phyloP scores from a whole-genome alignment of 2,113 vertebrate species.

The Zosterops lateralis region DNA sequence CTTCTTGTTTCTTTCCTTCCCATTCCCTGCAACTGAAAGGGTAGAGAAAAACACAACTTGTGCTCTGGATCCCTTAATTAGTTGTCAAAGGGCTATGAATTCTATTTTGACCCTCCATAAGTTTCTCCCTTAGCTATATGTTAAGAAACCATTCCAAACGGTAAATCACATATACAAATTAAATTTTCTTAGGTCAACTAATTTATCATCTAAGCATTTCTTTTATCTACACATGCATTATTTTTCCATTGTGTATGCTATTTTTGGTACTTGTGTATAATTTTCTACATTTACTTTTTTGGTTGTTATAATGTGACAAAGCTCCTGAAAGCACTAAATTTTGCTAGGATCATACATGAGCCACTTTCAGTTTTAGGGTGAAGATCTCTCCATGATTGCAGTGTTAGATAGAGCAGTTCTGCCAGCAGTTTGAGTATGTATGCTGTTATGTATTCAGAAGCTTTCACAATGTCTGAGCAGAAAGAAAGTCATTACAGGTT shows the following conservation, averaged over 20 bases:
- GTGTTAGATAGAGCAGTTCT: neutral
- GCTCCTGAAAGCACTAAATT: neutral
- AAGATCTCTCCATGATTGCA: neutral
- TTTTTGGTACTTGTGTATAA: neutral
- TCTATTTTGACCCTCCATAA: fast-evolving
- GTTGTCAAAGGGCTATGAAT: neutral
- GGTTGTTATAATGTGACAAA: neutral
- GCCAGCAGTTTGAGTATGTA: neutral
- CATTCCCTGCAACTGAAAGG: neutral
- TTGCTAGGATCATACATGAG: neutral
- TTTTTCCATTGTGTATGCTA: neutral
- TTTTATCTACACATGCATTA: neutral
- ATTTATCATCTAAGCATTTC: neutral
- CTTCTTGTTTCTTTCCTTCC: neutral
- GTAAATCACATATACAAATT: neutral
- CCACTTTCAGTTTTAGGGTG: neutral
- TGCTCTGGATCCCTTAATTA: neutral
- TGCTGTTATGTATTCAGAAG: neutral
- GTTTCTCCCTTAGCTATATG: neutral
- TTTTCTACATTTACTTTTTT: neutral
- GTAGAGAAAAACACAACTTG: neutral
- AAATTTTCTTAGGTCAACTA: neutral
- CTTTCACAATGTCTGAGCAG: neutral
- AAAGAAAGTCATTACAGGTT: neutral
- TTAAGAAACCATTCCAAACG: neutral